Conservation (phyloP, 2,888 invertebrate genomes). For the Chromoteleia sp. region DNA sequence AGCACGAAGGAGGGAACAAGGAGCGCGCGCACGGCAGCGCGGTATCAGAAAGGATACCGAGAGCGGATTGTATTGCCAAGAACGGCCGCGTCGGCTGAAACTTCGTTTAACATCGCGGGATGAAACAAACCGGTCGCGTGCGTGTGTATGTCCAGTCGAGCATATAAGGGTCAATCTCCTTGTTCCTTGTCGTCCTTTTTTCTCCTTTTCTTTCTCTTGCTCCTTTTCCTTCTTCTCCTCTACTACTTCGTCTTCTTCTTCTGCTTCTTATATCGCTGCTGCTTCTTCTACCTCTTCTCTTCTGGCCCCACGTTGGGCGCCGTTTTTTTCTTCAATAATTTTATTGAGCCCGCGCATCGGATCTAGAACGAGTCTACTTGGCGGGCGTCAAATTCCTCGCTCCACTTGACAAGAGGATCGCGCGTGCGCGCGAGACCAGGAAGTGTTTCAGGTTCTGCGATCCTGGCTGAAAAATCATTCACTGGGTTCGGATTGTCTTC, state of each 20-base stretch:
- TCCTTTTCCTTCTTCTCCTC: slow-evolving; percentile 61
- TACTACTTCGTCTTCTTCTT: slow-evolving; percentile 17
- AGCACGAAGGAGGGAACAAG: slow-evolving; percentile 29
- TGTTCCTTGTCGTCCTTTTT: slow-evolving; percentile 68
- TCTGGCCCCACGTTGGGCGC: slow-evolving; percentile 71
- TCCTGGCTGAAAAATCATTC: slow-evolving; percentile 50
- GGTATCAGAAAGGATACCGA: slow-evolving; percentile 70
- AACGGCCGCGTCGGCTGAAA: slow-evolving; percentile 77
- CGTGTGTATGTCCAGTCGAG: slow-evolving; percentile 78
- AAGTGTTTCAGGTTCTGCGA: slow-evolving; percentile 65
- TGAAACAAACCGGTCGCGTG: slow-evolving; percentile 83
- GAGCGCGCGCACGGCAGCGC: slow-evolving; percentile 58
- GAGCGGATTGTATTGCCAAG: slow-evolving; percentile 68
- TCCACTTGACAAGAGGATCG: slow-evolving; percentile 70
- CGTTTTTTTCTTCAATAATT: slow-evolving; percentile 73
- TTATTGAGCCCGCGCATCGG: slow-evolving; percentile 58
- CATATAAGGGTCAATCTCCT: slow-evolving; percentile 83
- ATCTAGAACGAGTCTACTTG: slow-evolving; percentile 64
- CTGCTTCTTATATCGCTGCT: too few species aligned
- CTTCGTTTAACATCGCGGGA: slow-evolving; percentile 81
- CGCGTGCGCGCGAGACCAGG: slow-evolving; percentile 55
- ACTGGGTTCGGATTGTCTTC: slow-evolving; percentile 31
- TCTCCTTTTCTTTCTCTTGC: slow-evolving; percentile 32
- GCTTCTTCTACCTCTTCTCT: slow-evolving; percentile 47
- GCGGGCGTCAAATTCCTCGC: slow-evolving; percentile 68